Evolutionary conservation across 1,140 invertebrate genomes (phyloP).

Genomic region (Cylas formicarius): DNA sequence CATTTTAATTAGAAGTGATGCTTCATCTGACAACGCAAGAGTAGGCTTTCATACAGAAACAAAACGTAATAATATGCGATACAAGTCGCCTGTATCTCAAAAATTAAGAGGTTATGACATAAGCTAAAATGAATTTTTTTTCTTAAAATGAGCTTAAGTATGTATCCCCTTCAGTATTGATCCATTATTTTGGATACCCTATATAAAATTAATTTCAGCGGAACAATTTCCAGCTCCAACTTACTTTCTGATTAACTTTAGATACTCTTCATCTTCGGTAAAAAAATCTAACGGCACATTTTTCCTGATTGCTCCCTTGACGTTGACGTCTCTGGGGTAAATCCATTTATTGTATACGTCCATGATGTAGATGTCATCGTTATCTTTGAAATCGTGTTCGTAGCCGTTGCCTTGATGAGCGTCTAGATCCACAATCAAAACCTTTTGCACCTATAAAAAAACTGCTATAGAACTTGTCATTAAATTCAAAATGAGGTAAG

Average conservation of each 20-base stretch:
- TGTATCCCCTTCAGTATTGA: too few species aligned
- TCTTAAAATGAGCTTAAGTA: too few species aligned
- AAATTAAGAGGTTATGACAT: background rate
- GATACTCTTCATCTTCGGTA: slow-evolving; percentile 65
- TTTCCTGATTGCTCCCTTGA: slow-evolving; percentile 66
- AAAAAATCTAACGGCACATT: slow-evolving; percentile 60
- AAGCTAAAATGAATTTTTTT: slow-evolving; percentile 5
- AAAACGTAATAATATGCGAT: too few species aligned
- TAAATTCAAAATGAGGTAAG: too few species aligned
- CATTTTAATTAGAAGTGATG: too few species aligned
- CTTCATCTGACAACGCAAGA: too few species aligned
- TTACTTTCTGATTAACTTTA: slow-evolving; percentile 60
- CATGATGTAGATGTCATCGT: slow-evolving; percentile 72
- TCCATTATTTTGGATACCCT: too few species aligned
- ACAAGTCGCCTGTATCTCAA: too few species aligned
- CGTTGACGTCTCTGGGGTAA: slow-evolving; percentile 69
- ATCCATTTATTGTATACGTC: slow-evolving; percentile 80
- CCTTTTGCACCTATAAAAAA: slow-evolving; percentile 49
- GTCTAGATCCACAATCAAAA: slow-evolving; percentile 84
- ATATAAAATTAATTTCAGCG: too few species aligned
- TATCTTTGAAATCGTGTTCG: slow-evolving; percentile 68
- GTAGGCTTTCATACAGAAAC: too few species aligned
- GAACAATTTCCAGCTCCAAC: slow-evolving; percentile 26
- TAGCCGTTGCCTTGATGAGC: slow-evolving; percentile 88
- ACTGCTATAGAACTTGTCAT: too few species aligned